Conservation (phyloP, 2,797 vertebrate species). For the Cryptoblepharus egeriae region DNA sequence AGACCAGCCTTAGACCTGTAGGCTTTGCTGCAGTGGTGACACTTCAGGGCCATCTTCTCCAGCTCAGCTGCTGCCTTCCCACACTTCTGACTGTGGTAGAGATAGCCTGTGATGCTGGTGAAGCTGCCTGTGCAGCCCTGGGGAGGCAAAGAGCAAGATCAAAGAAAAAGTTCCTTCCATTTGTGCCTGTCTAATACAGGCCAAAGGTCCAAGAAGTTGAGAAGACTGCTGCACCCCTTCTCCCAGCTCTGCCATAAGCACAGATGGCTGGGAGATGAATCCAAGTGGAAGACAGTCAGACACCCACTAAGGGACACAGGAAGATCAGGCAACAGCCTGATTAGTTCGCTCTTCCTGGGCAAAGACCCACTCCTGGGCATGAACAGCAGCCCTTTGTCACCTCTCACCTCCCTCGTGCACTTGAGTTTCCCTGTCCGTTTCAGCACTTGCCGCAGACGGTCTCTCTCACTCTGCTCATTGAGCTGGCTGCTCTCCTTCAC, state of each 20-base stretch:
- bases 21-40: constrained; percentile 89
- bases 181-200: no score
- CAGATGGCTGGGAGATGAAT: no score
- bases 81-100: constrained; percentile 93
- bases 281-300: not conserved
- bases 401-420: constrained; percentile 87
- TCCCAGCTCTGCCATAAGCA: no score
- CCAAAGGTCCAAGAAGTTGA: not conserved
- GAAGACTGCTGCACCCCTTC: not conserved
- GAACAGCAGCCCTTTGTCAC: rapidly evolving
- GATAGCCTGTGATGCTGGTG: constrained; percentile 94
- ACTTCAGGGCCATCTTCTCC: constrained; percentile 90
- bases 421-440: constrained; percentile 92
- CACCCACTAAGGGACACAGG: no score
- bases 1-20: constrained; percentile 93
- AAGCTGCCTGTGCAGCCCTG: constrained; percentile 92
- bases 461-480: constrained; percentile 86
- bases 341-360: not conserved
- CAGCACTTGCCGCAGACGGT: constrained; percentile 89
- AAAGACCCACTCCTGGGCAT: no score
- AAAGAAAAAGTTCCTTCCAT: not conserved
- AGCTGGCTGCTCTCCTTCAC: constrained; percentile 82
- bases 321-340: no score
- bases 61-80: constrained; percentile 91
- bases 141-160: constrained; percentile 29